Evolutionary conservation across 2,888 invertebrate species (phyloP), one percentile per base, ranked within the genome.

Genomic region (Drosophila niveifrons): DNA sequence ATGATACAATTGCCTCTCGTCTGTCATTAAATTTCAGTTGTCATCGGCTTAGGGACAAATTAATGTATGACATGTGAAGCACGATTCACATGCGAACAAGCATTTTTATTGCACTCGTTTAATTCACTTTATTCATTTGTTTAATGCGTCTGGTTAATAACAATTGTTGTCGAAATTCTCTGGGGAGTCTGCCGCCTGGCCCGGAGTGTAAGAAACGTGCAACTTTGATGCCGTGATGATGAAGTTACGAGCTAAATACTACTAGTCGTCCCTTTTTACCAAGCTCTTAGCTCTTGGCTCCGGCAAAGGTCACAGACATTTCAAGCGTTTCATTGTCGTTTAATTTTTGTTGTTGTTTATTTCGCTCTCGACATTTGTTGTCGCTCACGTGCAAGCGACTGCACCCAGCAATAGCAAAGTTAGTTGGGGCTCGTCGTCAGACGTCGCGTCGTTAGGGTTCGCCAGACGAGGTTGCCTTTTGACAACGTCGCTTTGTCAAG

Each of bases 281-380:
- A 10, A 17, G 23, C 23, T 23, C 23, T 23, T 23, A 23, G 23
- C 43, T n/a, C 13, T 8, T 18, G n/a, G 18, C 18, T 34, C 56
- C 8, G 11, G 53, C 44, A 72, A 80, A 89, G 85, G 86, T 86
- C 89, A 80, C 76, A 89, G 89, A 89, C 85, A 88, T 88, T 80
- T 86, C 56, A 86, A 88, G 80, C 58, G 73, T 72, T 78, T 70
- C 83, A 79, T 81, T 75, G 85, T 85, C 80, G 80, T 72, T 88
- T 72, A 76, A 75, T 71, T 72, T 75, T 71, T 72, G 52, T 70
- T 72, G 70, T 73, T 78, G 66, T 80, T 73, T 69, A 59, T 75
- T 78, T 63, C 15, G 48, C 64, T 57, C 62, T 63, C 11, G 23
- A 62, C 46, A 41, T 56, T 50, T 31, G 50, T 36, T 63, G 65